A percentile compares a stretch with the other conserved stretches of the same genome.
phyloP scores from a whole-genome alignment of 2,888 invertebrate genomes.

The Mimas tiliae region DNA sequence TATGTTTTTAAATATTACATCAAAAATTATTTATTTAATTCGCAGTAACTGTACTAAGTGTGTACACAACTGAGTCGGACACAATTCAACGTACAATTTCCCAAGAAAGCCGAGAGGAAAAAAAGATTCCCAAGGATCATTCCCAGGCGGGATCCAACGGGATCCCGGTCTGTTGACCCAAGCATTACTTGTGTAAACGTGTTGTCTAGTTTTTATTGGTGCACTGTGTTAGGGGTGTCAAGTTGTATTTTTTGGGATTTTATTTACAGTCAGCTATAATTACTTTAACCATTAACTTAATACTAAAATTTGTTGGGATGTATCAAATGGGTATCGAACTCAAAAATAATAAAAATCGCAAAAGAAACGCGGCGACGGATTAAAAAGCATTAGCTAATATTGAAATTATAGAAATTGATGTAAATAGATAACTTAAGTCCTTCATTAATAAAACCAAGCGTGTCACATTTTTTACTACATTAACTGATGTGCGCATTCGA shows the following conservation, averaged over 20 bases:
- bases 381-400: no score
- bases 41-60: background rate
- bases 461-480: no score
- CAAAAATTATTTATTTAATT: background rate
- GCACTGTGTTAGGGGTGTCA: conserved; percentile 44
- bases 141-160: conserved; percentile 39
- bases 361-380: no score
- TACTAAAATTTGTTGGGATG: no score
- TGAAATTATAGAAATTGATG: no score
- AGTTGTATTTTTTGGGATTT: background rate
- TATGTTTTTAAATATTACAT: no score
- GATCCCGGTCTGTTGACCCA: conserved; percentile 64
- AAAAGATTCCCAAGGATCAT: conserved; percentile 43
- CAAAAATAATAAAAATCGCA: no score
- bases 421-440: no score
- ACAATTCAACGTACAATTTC: conserved; percentile 54
- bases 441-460: no score
- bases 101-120: conserved; percentile 42
- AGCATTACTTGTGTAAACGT: conserved; percentile 78
- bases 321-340: no score
- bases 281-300: no score
- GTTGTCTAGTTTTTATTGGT: conserved; percentile 58
- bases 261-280: background rate
- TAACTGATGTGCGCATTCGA: no score
- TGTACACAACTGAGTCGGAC: conserved; percentile 43